phyloP scores from a whole-genome alignment of 2,888 invertebrate genomes.

The Dicyrtoma fusca region DNA sequence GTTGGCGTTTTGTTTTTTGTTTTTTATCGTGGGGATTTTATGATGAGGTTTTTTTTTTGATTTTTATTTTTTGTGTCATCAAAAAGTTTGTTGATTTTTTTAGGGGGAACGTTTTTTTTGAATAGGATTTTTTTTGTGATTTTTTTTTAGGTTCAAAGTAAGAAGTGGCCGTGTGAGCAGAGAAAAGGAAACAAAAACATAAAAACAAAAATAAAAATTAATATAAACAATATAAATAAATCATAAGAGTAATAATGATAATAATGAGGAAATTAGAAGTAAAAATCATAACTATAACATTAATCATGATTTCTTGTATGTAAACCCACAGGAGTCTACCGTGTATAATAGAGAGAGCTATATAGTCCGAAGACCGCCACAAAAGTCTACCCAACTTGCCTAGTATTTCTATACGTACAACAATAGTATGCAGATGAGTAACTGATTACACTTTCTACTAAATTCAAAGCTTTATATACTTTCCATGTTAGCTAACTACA shows the following conservation, averaged over 20 bases:
- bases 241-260: slow-evolving; percentile 6
- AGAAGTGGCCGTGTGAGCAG: slow-evolving; percentile 14
- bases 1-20: slow-evolving; percentile 28
- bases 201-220: slow-evolving; percentile 26
- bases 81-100: not conserved
- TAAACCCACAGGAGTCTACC: not conserved
- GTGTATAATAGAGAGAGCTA: no score
- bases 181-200: not conserved
- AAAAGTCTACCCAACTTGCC: not conserved
- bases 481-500: no score
- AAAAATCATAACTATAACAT: not conserved
- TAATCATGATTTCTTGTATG: no score
- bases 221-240: slow-evolving; percentile 16
- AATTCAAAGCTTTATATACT: no score
- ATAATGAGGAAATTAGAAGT: not conserved
- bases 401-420: not conserved
- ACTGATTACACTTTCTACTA: no score
- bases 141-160: slow-evolving; percentile 1
- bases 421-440: no score
- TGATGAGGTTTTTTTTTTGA: slow-evolving; percentile 8
- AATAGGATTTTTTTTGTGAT: not conserved
- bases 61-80: slow-evolving; percentile 17
- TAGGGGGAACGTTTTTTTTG: not conserved
- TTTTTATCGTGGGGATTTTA: slow-evolving; percentile 11
- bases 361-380: no score